A percentile compares a stretch with the other conserved stretches of the same genome.
These are phyloP conservation scores for Muscicapa comitata DNA, from an alignment of 2,797 vertebrate species.

Conservation along the genomic window DNA sequence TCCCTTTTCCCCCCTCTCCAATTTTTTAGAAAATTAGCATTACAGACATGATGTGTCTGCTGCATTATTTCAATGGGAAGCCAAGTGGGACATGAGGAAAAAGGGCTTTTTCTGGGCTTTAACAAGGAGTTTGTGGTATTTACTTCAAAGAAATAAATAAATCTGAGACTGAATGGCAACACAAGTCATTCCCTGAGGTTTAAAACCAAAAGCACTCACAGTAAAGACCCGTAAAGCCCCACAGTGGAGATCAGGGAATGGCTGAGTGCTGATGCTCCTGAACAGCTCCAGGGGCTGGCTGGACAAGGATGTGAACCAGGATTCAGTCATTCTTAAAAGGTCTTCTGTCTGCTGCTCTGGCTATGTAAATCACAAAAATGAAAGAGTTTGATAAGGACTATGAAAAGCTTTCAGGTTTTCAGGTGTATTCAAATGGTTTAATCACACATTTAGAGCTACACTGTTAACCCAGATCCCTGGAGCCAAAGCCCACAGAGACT, in stretches of 20 bases:
- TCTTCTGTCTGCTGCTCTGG: conserved; percentile 93
- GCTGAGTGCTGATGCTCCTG: conserved; percentile 88
- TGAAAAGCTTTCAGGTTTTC: neutral
- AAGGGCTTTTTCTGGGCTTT: neutral
- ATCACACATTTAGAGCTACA: neutral
- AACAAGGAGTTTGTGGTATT: neutral
- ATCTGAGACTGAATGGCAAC: neutral
- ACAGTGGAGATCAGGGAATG: conserved; percentile 93
- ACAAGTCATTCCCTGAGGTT: neutral
- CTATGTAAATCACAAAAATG: conserved; percentile 45
- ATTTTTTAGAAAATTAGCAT: neutral
- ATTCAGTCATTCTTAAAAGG: conserved; percentile 87
- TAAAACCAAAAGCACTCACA: conserved; percentile 72
- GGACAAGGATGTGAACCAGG: conserved; percentile 88
- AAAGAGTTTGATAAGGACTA: neutral
- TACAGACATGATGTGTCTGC: neutral
- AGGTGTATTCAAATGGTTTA: neutral
- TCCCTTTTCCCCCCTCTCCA: neutral
- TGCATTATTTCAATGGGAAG: neutral
- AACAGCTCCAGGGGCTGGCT: conserved; percentile 87
- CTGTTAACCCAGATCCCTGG: neutral
- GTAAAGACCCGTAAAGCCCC: conserved; percentile 86
- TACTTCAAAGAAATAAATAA: neutral
- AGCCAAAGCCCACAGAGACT: neutral
- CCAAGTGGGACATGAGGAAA: neutral